Conservation (phyloP, 1,140 invertebrate genomes). For the Ericerus pela region DNA sequence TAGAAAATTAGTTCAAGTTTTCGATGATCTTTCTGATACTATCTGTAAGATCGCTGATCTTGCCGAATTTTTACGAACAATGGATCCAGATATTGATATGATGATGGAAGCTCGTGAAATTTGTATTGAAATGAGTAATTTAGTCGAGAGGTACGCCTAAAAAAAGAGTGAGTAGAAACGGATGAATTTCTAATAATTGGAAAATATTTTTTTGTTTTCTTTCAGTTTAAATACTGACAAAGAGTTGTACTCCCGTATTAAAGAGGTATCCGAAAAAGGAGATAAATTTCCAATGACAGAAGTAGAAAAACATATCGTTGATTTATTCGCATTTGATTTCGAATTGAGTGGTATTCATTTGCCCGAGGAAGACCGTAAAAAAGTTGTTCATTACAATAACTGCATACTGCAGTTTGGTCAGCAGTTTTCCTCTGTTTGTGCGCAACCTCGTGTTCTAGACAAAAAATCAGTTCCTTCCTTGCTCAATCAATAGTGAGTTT, state of each 20-base stretch:
- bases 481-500: slow-evolving; percentile 48
- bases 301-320: slow-evolving; percentile 69
- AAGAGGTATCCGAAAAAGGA: slow-evolving; percentile 47
- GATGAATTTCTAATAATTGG: background rate
- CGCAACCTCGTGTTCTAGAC: slow-evolving; percentile 46
- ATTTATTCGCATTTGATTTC: slow-evolving; percentile 89
- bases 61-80: slow-evolving; percentile 83
- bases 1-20: slow-evolving; percentile 66
- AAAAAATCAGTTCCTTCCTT: slow-evolving; percentile 49
- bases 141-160: slow-evolving; percentile 84
- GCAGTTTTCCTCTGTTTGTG: slow-evolving; percentile 63
- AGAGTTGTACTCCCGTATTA: slow-evolving; percentile 60
- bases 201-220: slow-evolving; percentile 3
- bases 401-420: slow-evolving; percentile 64
- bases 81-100: slow-evolving; percentile 65
- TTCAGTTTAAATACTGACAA: slow-evolving; percentile 76
- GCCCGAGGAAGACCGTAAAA: slow-evolving; percentile 50
- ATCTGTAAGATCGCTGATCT: slow-evolving; percentile 90
- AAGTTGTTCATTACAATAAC: slow-evolving; percentile 75
- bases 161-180: slow-evolving; percentile 12
- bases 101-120: slow-evolving; percentile 67
- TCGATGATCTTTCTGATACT: slow-evolving; percentile 86
- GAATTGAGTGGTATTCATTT: slow-evolving; percentile 93
- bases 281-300: slow-evolving; percentile 51
- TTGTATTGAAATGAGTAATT: slow-evolving; percentile 67